A percentile compares a stretch with the other conserved stretches of the same genome.
Evolutionary conservation across 2,888 invertebrate genomes (phyloP).

Genomic region (Philaethria dido): DNA sequence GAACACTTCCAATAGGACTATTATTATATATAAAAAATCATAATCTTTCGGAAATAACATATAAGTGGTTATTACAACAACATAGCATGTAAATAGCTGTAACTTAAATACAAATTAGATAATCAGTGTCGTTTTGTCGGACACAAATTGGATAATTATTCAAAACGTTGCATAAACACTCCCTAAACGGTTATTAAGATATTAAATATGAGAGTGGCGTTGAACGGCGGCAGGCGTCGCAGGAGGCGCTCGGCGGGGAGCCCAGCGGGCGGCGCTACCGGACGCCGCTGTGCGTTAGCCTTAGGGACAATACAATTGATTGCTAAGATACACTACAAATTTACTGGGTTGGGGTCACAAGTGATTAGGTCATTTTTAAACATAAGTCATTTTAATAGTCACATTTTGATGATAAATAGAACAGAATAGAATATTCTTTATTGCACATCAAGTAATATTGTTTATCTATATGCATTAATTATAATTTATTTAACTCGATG

Average conservation of each 20-base stretch:
- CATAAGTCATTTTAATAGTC: too few relatives aligned
- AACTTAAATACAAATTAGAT: constrained; percentile 46
- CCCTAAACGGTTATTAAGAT: constrained; percentile 80
- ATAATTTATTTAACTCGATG: too few relatives aligned
- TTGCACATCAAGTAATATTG: too few relatives aligned
- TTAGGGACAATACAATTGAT: constrained; percentile 62
- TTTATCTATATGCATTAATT: too few relatives aligned
- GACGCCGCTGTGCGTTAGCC: constrained; percentile 41
- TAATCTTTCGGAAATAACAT: constrained; percentile 44
- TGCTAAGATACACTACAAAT: constrained; percentile 31
- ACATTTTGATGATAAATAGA: neutral
- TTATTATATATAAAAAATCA: neutral
- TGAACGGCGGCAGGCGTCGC: constrained; percentile 48
- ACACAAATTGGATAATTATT: constrained; percentile 70
- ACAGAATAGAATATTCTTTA: too few relatives aligned
- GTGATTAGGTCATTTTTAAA: neutral
- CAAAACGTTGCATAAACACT: constrained; percentile 65
- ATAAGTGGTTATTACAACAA: constrained; percentile 25
- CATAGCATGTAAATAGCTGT: constrained; percentile 28
- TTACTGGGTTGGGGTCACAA: constrained; percentile 4
- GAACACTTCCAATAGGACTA: neutral
- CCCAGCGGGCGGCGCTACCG: constrained; percentile 78
- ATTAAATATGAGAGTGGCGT: constrained; percentile 69
- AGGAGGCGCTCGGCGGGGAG: constrained; percentile 69
- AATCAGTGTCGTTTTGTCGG: constrained; percentile 54